A percentile compares a stretch with the other conserved stretches of the same genome.
Evolutionary conservation across 2,113 vertebrate genomes (phyloP).

Genomic region (Sylvilagus bachmani): DNA sequence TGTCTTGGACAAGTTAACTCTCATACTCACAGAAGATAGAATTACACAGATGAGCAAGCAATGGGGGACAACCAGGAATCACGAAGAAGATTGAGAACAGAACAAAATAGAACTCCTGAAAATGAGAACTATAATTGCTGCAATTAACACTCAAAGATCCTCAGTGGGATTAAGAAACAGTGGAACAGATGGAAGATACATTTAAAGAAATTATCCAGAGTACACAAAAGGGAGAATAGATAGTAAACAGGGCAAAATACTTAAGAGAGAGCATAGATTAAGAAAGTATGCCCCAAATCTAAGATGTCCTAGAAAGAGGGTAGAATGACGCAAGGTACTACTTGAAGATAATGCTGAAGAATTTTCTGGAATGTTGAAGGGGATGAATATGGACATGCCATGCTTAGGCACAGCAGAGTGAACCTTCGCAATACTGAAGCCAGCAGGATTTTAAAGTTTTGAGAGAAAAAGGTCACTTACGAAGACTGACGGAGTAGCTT

Average conservation of each 20-base stretch:
- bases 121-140: not conserved
- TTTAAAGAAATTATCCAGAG: not conserved
- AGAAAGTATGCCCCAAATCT: not conserved
- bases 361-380: not conserved
- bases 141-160: not conserved
- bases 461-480: not conserved
- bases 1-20: constrained; percentile 1
- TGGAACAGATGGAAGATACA: not conserved
- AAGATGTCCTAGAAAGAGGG: not conserved
- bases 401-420: not conserved
- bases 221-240: not conserved
- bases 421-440: constrained; percentile 4
- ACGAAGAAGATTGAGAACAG: not conserved
- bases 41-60: not conserved
- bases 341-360: not conserved
- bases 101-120: not conserved
- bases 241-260: not conserved
- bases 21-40: not conserved
- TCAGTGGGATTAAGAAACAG: not conserved
- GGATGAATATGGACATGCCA: not conserved
- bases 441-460: constrained; percentile 18
- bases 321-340: not conserved
- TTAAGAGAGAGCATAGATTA: not conserved
- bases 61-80: not conserved
- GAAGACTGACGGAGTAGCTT: not conserved